phyloP scores from a whole-genome alignment of 1,140 invertebrate genomes.

The Meloidogyne hapla region DNA sequence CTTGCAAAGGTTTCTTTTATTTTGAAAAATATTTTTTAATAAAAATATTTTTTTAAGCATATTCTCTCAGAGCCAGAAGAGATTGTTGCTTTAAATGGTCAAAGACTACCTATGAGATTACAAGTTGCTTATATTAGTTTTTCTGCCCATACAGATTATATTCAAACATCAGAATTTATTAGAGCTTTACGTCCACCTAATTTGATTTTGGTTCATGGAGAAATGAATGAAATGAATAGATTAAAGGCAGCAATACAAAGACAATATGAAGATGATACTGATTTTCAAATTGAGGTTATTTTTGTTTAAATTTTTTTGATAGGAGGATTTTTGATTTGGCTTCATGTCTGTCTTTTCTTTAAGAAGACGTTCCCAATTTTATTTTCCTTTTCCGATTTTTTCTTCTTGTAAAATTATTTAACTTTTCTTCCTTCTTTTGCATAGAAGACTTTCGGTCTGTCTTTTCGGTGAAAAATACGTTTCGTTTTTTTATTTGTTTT shows the following conservation, averaged over 20 bases:
- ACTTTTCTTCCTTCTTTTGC: no score
- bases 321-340: no score
- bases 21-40: neutral
- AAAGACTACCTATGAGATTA: constrained; percentile 90
- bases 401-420: no score
- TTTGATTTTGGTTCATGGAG: constrained; percentile 93
- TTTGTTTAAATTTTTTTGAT: no score
- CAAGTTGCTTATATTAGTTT: constrained; percentile 96
- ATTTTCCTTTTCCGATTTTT: no score
- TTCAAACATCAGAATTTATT: constrained; percentile 97
- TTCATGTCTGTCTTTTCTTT: no score
- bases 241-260: constrained; percentile 87
- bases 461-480: no score
- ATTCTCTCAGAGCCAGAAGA: constrained; percentile 97
- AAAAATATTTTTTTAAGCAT: constrained; percentile 33
- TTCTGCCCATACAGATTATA: constrained; percentile 97
- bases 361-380: no score
- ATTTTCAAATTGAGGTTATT: constrained; percentile 75
- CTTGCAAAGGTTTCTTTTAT: constrained; percentile 76
- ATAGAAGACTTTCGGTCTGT: no score
- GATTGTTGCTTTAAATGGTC: constrained; percentile 88
- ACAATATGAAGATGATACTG: constrained; percentile 87
- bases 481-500: no score
- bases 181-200: constrained; percentile 87
- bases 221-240: constrained; percentile 96